Conservation (phyloP, 2,113 vertebrate genomes). For the Phasianus colchicus region DNA sequence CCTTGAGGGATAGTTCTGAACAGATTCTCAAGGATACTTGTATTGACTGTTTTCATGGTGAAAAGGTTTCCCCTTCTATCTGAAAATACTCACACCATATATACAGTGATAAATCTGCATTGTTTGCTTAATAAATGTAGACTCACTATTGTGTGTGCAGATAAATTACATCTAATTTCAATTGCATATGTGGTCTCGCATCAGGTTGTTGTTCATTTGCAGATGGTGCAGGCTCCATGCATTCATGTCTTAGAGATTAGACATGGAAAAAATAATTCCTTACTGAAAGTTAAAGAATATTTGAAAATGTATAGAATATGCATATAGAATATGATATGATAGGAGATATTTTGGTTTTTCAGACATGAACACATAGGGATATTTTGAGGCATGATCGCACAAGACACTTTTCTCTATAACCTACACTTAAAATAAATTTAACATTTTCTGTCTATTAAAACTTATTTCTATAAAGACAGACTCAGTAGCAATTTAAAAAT, state of each 20-base stretch:
- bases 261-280: background rate
- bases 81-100: background rate
- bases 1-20: background rate
- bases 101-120: background rate
- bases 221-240: background rate
- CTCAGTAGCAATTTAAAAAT: background rate
- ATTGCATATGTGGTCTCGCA: background rate
- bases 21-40: background rate
- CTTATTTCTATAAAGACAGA: background rate
- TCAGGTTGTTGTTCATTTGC: background rate
- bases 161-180: background rate
- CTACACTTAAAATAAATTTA: background rate
- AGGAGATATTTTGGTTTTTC: background rate
- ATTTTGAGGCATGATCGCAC: background rate
- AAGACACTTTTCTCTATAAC: background rate
- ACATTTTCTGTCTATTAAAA: background rate
- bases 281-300: background rate
- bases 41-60: rapidly evolving
- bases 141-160: background rate
- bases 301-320: background rate
- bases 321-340: background rate
- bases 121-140: rapidly evolving
- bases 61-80: background rate
- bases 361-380: background rate
- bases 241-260: background rate